phyloP scores from a whole-genome alignment of 2,797 vertebrate species.

The Salarias fasciatus region DNA sequence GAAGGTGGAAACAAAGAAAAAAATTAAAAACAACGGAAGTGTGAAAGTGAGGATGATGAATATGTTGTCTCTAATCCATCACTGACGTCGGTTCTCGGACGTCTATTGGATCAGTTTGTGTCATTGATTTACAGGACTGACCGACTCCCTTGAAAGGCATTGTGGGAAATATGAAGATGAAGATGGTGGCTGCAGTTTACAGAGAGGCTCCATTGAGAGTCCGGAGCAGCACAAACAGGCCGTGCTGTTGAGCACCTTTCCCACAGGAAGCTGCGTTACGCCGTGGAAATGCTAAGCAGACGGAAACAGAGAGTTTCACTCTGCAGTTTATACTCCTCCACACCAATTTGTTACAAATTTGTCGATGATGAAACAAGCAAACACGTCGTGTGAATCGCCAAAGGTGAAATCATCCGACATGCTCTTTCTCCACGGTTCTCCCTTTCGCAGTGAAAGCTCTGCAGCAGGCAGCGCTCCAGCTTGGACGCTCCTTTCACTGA shows the following conservation, averaged over 20 bases:
- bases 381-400: constrained; percentile 61
- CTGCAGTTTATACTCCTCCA: constrained; percentile 35
- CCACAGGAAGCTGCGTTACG: constrained; percentile 61
- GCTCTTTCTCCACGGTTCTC: constrained; percentile 64
- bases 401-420: constrained; percentile 75
- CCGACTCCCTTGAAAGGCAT: constrained; percentile 14
- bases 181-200: constrained; percentile 2
- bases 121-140: constrained; percentile 7
- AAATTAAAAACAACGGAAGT: background rate
- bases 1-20: background rate
- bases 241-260: constrained; percentile 47
- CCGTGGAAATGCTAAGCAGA: constrained; percentile 52
- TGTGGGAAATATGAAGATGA: constrained; percentile 9
- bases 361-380: constrained; percentile 73
- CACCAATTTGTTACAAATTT: constrained; percentile 74
- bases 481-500: constrained; percentile 73
- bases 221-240: constrained; percentile 19
- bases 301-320: constrained; percentile 37
- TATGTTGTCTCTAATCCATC: background rate
- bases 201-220: constrained; percentile 10
- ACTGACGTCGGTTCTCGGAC: constrained; percentile 4
- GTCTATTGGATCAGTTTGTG: background rate
- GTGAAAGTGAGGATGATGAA: background rate
- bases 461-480: constrained; percentile 72
- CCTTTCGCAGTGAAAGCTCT: constrained; percentile 65